These are phyloP conservation scores for Geopemphigus sp. DNA, from an alignment of 1,140 invertebrate species.

Conservation along the genomic window DNA sequence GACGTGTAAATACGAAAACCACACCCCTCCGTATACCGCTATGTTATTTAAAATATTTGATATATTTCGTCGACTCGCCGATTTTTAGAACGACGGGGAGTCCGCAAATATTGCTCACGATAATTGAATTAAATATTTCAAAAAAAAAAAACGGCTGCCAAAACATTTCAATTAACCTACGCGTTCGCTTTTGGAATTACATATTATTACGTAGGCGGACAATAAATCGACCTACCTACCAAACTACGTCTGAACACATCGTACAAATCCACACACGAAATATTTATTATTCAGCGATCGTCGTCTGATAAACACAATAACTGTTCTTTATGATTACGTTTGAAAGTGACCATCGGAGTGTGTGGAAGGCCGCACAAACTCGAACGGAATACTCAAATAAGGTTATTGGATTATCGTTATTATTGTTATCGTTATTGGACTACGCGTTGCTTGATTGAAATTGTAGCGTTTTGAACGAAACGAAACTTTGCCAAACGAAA, in stretches of 20 bases:
- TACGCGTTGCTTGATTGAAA: not conserved
- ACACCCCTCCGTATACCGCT: too few relatives aligned
- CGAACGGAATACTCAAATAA: not conserved
- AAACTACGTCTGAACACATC: not conserved
- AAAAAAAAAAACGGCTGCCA: not conserved
- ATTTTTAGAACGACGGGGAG: not conserved
- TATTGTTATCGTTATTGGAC: not conserved
- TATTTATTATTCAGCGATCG: slow-evolving; percentile 24
- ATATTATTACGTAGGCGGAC: not conserved
- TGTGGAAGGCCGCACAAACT: slow-evolving; percentile 5
- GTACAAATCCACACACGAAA: not conserved
- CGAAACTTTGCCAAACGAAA: not conserved
- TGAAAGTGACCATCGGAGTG: slow-evolving; percentile 14
- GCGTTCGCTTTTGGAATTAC: not conserved
- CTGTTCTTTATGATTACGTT: slow-evolving; percentile 25
- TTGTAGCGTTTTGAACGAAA: not conserved
- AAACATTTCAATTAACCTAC: slow-evolving; percentile 8
- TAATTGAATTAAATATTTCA: slow-evolving; percentile 5
- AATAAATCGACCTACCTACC: not conserved
- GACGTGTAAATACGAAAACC: too few relatives aligned
- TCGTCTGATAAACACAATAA: slow-evolving; percentile 28
- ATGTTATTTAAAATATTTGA: not conserved
- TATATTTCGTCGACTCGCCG: not conserved
- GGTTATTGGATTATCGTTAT: not conserved
- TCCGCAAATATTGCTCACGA: not conserved